Evolutionary conservation across 37 sponge, comb jelly and placozoan species (phyloP), one percentile per base, ranked within the genome.

Genomic region (Halisarca cf. caerulea): DNA sequence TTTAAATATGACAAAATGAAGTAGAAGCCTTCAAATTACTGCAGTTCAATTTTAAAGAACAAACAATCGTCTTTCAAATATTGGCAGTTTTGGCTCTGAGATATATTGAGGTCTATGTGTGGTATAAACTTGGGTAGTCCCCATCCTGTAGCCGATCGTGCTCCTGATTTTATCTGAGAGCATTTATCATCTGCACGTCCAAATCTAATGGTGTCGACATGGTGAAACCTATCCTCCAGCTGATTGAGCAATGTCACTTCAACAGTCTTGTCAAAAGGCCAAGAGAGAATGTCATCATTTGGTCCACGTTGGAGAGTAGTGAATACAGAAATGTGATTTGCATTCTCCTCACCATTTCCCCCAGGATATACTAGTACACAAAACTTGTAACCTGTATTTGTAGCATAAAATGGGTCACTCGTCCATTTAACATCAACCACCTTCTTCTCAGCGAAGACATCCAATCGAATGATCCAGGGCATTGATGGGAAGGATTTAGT

Each of bases 251-350:
- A 1, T 9, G 42, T 43, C 1, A 74, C 41, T 18, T 40, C 2
- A 40, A 74, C 39, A 40, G 30, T 44, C 11, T 9, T 6, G 18
- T 40, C 36, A 39, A 74, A 74, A 41, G 77, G 77, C 77, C 77
- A 74, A 5, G 30, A 24, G 1, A 74, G 77, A 15, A 36, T n/a
- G 38, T 74, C 77, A 43, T 74, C 77, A 41, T 40, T 74, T 74
- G 77, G 77, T 74, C 77, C 77, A 74, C 37, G 25, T 37, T 24
- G 30, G n/a, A 39, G 45, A 3, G 11, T 25, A 43, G 42, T 40
- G 77, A 5, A 39, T 41, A 40, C 77, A 2, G 44, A 6, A 18
- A 40, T 18, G 45, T 74, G 45, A n/a, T 24, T 15, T 38, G n/a
- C 24, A 41, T 40, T 40, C 30, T 28, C 64, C 25, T 62, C 64